Conservation (phyloP, 2,888 invertebrate genomes). For the Embidobia sp. region DNA sequence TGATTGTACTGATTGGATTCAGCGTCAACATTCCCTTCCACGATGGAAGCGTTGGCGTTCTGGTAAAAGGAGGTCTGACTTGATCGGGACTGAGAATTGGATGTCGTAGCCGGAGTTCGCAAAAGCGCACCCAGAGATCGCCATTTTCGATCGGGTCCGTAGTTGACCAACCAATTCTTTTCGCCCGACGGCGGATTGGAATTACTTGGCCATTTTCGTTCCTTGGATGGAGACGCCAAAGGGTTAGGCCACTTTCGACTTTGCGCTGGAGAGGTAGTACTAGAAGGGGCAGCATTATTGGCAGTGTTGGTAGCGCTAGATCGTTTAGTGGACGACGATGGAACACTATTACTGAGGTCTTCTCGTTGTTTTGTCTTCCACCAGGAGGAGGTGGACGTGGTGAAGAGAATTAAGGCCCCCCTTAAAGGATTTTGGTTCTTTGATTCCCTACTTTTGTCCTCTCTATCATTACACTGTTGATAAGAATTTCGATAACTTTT, state of each 20-base stretch:
- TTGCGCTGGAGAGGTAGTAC: slow-evolving; percentile 73
- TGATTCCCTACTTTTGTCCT: slow-evolving; percentile 69
- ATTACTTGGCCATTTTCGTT: slow-evolving; percentile 75
- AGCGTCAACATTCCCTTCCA: slow-evolving; percentile 67
- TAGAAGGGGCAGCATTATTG: slow-evolving; percentile 58
- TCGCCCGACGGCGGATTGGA: slow-evolving; percentile 71
- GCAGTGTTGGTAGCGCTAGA: slow-evolving; percentile 49
- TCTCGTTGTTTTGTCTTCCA: slow-evolving; percentile 79
- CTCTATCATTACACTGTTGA: slow-evolving; percentile 46
- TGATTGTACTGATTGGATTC: slow-evolving; percentile 48
- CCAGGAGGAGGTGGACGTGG: slow-evolving; percentile 79
- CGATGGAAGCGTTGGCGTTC: slow-evolving; percentile 76
- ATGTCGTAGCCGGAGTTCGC: slow-evolving; percentile 72
- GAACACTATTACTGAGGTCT: slow-evolving; percentile 71
- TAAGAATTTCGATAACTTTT: slow-evolving; percentile 69
- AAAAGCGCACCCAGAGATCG: slow-evolving; percentile 81
- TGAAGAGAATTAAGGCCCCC: slow-evolving; percentile 78
- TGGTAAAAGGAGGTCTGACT: slow-evolving; percentile 73
- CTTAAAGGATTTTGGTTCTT: slow-evolving; percentile 77
- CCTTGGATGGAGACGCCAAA: slow-evolving; percentile 64
- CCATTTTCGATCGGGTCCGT: slow-evolving; percentile 81
- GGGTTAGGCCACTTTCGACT: slow-evolving; percentile 72
- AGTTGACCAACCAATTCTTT: slow-evolving; percentile 74
- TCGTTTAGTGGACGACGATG: slow-evolving; percentile 75
- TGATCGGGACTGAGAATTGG: slow-evolving; percentile 69